Evolutionary conservation across 1,140 invertebrate genomes (phyloP), one percentile per base, ranked within the genome.

Genomic region (Spodoptera litura): DNA sequence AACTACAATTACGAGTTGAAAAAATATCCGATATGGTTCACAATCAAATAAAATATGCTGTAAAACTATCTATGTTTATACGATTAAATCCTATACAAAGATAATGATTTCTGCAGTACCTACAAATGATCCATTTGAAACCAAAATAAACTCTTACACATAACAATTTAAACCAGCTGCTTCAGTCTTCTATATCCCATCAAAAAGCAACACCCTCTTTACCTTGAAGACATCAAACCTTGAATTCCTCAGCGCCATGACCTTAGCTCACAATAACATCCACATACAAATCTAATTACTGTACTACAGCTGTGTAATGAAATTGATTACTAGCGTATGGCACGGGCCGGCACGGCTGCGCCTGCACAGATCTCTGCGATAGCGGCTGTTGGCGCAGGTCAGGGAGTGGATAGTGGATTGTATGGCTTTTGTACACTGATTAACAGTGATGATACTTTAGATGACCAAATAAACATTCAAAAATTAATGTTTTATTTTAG

Each of bases 261-360:
- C 49, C 66, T 70, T 9, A 52, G 52, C 27, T 25, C 12, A n/a
- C 27, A 70, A 31, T 68, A 52, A 52, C 49, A 10, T 68, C 44
- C 64, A 20, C 15, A 58, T 9, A 49, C 25, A 44, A 31, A 74
- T 74, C 35, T 74, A 74, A 74, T 74, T 61, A 74, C 56, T 9
- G 66, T 49, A 61, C 12, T 20, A 61, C 53, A 72, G n/a, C 25
- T 56, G 68, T 72, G 27, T 44, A 44, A 31, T 59, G 55, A 3
- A 27, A 55, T 74, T 49, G 38, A 49, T 66, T 49, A 27, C 55
- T 44, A 31, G 55, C 55, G 53, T 53, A 44, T 74, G 71, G 71
- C 71, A 74, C 71, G 38, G 56, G 56, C 71, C 71, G 71, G 56
- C 56, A 74, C 71, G 71, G 71, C 55, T 44, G 71, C 70, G 70